A percentile compares a stretch with the other conserved stretches of the same genome.
These are phyloP conservation scores for Poeciliopsis presidionis DNA, from an alignment of 2,797 vertebrate genomes.

Conservation along the genomic window DNA sequence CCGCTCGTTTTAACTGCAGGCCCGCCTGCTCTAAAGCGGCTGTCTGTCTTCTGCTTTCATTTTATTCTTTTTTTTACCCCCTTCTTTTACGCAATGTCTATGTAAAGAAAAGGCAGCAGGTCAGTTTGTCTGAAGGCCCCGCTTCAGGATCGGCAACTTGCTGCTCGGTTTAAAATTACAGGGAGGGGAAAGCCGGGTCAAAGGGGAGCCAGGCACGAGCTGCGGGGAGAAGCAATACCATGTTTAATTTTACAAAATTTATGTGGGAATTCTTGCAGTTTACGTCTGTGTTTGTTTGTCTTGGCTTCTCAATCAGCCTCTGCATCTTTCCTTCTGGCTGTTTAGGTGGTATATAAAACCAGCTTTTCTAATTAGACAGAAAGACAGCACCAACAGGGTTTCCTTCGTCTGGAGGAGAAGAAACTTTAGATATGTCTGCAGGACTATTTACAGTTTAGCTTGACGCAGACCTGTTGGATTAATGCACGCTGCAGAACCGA, in stretches of 20 bases:
- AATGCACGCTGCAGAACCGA: slow-evolving; percentile 65
- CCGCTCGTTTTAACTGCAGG: slow-evolving; percentile 74
- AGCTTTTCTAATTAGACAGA: slow-evolving; percentile 50
- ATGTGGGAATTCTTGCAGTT: slow-evolving; percentile 51
- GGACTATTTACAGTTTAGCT: slow-evolving; percentile 77
- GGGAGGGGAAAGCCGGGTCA: slow-evolving; percentile 60
- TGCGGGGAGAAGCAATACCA: slow-evolving; percentile 51
- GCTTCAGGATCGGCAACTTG: slow-evolving; percentile 54
- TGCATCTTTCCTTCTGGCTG: slow-evolving; percentile 26
- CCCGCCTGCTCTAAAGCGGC: slow-evolving; percentile 64
- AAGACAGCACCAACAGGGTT: slow-evolving; percentile 25
- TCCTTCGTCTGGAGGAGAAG: slow-evolving; percentile 24
- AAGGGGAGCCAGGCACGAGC: slow-evolving; percentile 50
- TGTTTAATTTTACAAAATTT: slow-evolving; percentile 52
- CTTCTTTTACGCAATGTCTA: slow-evolving; percentile 70
- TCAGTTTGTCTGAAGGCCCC: slow-evolving; percentile 51
- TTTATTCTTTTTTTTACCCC: slow-evolving; percentile 68
- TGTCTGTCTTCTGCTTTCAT: slow-evolving; percentile 76
- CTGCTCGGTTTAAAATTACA: slow-evolving; percentile 66
- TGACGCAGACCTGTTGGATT: slow-evolving; percentile 71
- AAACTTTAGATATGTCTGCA: slow-evolving; percentile 54
- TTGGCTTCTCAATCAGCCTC: slow-evolving; percentile 11
- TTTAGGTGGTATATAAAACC: slow-evolving; percentile 41
- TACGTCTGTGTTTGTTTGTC: slow-evolving; percentile 43
- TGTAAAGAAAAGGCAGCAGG: slow-evolving; percentile 66